Evolutionary conservation across 2,888 invertebrate genomes (phyloP).

Genomic region (Harpagoxenus sublaevis): DNA sequence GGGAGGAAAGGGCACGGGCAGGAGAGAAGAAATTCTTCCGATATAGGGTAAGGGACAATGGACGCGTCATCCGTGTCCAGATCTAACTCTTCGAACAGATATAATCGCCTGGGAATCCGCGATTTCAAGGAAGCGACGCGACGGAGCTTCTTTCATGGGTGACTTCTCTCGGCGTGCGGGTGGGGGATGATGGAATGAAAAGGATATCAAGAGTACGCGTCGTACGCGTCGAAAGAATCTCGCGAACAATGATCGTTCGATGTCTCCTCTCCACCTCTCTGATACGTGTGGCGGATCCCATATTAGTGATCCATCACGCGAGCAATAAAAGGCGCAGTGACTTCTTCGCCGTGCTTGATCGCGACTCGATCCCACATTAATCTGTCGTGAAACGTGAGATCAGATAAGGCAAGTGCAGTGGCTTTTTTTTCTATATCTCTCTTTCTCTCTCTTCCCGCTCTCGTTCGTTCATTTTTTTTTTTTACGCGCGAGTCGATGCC

Average conservation of each 20-base stretch:
- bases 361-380: constrained; percentile 73
- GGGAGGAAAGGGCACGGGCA: background rate
- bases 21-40: constrained; percentile 52
- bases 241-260: constrained; percentile 56
- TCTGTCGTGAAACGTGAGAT: constrained; percentile 65
- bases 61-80: constrained; percentile 48
- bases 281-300: constrained; percentile 60
- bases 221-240: constrained; percentile 58
- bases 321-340: constrained; percentile 54
- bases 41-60: constrained; percentile 70
- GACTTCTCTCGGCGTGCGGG: constrained; percentile 53
- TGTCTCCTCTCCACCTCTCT: constrained; percentile 12
- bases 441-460: background rate
- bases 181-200: constrained; percentile 51
- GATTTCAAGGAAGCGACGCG: constrained; percentile 65
- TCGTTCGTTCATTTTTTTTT: constrained; percentile 23
- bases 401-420: constrained; percentile 64
- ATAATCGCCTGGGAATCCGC: constrained; percentile 85
- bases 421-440: constrained; percentile 3
- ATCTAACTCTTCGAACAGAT: constrained; percentile 80
- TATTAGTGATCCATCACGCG: constrained; percentile 77
- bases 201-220: constrained; percentile 48
- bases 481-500: constrained; percentile 41
- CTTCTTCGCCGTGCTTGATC: constrained; percentile 56
- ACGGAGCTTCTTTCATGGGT: constrained; percentile 49